Conservation (phyloP, 2,797 vertebrate genomes). For the Ataeniobius toweri region DNA sequence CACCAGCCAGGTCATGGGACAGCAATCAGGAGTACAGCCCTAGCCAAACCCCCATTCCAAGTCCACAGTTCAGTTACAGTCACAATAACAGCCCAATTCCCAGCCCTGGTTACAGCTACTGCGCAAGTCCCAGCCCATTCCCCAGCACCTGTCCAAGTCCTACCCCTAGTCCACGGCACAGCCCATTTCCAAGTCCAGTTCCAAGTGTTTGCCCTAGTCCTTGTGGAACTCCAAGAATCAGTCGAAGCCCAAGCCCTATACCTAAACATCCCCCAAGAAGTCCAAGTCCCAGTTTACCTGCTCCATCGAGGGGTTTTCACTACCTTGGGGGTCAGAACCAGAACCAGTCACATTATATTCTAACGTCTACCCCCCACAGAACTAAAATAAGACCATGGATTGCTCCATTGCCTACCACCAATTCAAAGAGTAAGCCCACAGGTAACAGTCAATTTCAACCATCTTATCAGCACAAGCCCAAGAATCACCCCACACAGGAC, state of each 20-base stretch:
- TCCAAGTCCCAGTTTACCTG: constrained; percentile 60
- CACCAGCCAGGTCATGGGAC: constrained; percentile 79
- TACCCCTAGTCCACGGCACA: constrained; percentile 66
- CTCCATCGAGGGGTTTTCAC: constrained; percentile 43
- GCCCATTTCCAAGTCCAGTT: constrained; percentile 55
- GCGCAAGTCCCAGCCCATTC: constrained; percentile 77
- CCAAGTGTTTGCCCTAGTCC: constrained; percentile 69
- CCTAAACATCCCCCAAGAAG: constrained; percentile 55
- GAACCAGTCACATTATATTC: constrained; percentile 43
- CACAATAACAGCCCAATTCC: constrained; percentile 65
- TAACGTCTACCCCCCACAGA: constrained; percentile 54
- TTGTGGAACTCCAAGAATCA: constrained; percentile 61
- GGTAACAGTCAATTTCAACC: constrained; percentile 40
- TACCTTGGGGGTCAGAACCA: constrained; percentile 51
- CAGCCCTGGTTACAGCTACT: constrained; percentile 77
- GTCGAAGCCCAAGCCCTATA: constrained; percentile 72
- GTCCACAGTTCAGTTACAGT: constrained; percentile 80
- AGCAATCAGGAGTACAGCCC: constrained; percentile 80
- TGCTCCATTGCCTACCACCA: constrained; percentile 40
- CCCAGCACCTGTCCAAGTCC: constrained; percentile 76
- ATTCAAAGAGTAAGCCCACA: constrained; percentile 54
- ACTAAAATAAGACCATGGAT: constrained; percentile 69
- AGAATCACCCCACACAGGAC: constrained; percentile 50
- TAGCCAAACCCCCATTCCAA: constrained; percentile 78
- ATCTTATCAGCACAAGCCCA: constrained; percentile 48